A percentile compares a stretch with the other conserved stretches of the same genome.
Conservation (phyloP, 1,140 invertebrate genomes). For the Medauroidea extradentata region DNA sequence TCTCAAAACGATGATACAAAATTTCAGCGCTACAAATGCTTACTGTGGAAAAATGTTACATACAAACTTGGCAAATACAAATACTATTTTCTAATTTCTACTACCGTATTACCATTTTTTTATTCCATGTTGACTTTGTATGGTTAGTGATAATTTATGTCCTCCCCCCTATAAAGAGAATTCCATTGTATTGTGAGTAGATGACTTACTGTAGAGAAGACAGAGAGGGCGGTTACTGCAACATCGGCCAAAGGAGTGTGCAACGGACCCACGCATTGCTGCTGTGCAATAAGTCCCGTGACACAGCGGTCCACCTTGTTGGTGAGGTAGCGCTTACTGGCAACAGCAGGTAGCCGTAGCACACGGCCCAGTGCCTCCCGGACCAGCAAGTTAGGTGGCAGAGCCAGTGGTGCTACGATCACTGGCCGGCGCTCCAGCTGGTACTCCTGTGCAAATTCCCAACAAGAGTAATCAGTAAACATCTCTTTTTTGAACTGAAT, state of each 20-base stretch:
- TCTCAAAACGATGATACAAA: too few species aligned
- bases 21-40: too few species aligned
- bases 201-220: constrained; percentile 53
- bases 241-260: constrained; percentile 94
- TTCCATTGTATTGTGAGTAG: constrained; percentile 3
- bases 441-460: constrained; percentile 46
- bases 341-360: constrained; percentile 83
- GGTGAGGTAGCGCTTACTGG: constrained; percentile 92
- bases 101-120: too few species aligned
- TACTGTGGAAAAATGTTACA: too few species aligned
- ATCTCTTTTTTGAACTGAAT: background rate
- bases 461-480: constrained; percentile 13
- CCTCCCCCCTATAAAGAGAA: background rate
- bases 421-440: constrained; percentile 40
- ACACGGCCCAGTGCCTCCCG: constrained; percentile 72
- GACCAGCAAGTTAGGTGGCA: constrained; percentile 54
- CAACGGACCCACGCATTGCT: constrained; percentile 94
- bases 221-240: constrained; percentile 83
- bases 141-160: too few species aligned
- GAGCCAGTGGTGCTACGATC: constrained; percentile 27
- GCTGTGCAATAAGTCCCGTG: constrained; percentile 91
- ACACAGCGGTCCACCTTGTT: constrained; percentile 95
- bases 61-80: too few species aligned
- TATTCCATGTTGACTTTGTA: too few species aligned
- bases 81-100: too few species aligned